Evolutionary conservation across 1,140 invertebrate genomes (phyloP).

Genomic region (Lucilia cuprina): DNA sequence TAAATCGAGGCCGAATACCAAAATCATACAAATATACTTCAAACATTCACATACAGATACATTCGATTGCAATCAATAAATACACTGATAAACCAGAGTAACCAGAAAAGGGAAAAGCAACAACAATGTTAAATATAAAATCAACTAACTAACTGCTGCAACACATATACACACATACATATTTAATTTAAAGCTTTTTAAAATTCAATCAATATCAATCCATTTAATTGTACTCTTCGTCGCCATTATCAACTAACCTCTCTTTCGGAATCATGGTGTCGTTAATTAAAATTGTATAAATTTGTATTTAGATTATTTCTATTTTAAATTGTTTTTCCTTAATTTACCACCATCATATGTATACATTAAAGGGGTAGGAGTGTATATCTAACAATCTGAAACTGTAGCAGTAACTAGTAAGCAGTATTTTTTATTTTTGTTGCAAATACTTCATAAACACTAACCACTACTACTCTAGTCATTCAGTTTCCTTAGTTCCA

Average conservation of each 20-base stretch:
- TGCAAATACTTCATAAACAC: not conserved
- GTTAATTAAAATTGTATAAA: not conserved
- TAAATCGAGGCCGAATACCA: conserved; percentile 39
- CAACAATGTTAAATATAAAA: not conserved
- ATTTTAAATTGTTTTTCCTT: not conserved
- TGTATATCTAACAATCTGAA: not conserved
- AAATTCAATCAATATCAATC: conserved; percentile 5
- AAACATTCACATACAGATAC: not conserved
- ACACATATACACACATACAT: not conserved
- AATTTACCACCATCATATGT: not conserved
- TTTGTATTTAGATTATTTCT: not conserved
- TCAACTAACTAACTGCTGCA: not conserved
- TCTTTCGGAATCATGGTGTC: not conserved
- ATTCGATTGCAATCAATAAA: not conserved
- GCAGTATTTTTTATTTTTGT: not conserved
- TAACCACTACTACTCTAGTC: not conserved
- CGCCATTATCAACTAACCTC: not conserved
- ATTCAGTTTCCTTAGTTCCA: not conserved
- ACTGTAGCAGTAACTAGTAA: not conserved
- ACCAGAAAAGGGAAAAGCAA: not conserved
- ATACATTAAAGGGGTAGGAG: not conserved
- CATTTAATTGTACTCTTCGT: not conserved
- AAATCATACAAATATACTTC: not conserved
- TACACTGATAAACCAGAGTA: not conserved
- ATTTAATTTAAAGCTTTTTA: not conserved